phyloP scores from a whole-genome alignment of 1,140 invertebrate species.

The Nilaparvata lugens region DNA sequence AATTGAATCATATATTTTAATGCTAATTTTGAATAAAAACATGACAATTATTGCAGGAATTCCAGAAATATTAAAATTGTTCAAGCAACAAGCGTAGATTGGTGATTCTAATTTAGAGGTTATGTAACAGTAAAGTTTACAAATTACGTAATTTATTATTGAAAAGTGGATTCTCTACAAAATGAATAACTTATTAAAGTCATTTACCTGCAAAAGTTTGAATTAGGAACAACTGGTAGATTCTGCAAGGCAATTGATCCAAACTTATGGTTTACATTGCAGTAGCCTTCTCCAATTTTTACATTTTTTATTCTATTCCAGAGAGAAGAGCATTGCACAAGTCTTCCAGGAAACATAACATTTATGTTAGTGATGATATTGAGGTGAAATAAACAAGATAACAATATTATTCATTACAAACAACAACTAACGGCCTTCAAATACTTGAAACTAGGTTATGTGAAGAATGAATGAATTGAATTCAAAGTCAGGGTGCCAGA shows the following conservation, averaged over 20 bases:
- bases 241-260: neutral
- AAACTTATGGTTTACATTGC: neutral
- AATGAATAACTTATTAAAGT: neutral
- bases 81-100: too few relatives aligned
- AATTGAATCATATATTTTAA: too few relatives aligned
- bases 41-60: too few relatives aligned
- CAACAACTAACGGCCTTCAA: too few relatives aligned
- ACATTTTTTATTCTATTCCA: slow-evolving; percentile 11
- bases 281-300: slow-evolving; percentile 9
- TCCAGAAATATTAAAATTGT: too few relatives aligned
- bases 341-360: slow-evolving; percentile 24
- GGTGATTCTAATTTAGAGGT: neutral
- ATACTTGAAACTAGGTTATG: too few relatives aligned
- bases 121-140: neutral
- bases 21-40: too few relatives aligned
- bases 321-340: neutral
- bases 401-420: neutral
- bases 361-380: slow-evolving; percentile 1
- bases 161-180: too few relatives aligned
- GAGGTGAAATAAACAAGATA: neutral
- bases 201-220: neutral
- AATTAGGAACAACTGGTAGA: neutral
- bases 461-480: too few relatives aligned
- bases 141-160: neutral
- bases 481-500: too few relatives aligned